Percentiles rank a stretch among this genome's conserved stretches.
These are phyloP conservation scores for Orthonevra nobilis DNA, from an alignment of 2,888 invertebrate genomes.

Conservation along the genomic window DNA sequence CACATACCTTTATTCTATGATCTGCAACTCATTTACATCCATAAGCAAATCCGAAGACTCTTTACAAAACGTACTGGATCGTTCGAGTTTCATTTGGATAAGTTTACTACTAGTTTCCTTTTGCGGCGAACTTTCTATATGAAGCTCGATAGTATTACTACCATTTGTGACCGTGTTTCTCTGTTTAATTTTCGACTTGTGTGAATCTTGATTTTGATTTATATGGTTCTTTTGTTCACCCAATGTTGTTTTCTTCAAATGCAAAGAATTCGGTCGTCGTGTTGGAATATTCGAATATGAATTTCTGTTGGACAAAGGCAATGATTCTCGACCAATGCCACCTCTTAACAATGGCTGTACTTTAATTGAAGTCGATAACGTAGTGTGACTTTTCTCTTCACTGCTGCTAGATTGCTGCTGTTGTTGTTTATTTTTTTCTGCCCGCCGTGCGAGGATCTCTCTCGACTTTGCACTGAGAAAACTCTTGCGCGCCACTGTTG, in stretches of 20 bases:
- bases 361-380: slow-evolving; percentile 64
- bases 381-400: slow-evolving; percentile 71
- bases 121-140: slow-evolving; percentile 69
- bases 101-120: slow-evolving; percentile 66
- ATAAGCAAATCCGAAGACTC: slow-evolving; percentile 77
- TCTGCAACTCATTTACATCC: slow-evolving; percentile 78
- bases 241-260: slow-evolving; percentile 73
- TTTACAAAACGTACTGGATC: slow-evolving; percentile 80
- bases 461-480: slow-evolving; percentile 80
- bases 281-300: slow-evolving; percentile 79
- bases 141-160: slow-evolving; percentile 76
- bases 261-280: slow-evolving; percentile 77
- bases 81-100: slow-evolving; percentile 78
- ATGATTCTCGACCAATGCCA: slow-evolving; percentile 41
- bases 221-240: slow-evolving; percentile 68
- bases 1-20: slow-evolving; percentile 76
- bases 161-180: slow-evolving; percentile 72
- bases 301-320: slow-evolving; percentile 73
- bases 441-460: slow-evolving; percentile 79
- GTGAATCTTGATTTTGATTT: slow-evolving; percentile 59
- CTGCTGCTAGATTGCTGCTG: slow-evolving; percentile 73
- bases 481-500: slow-evolving; percentile 75
- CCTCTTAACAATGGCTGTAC: slow-evolving; percentile 56
- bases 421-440: slow-evolving; percentile 77
- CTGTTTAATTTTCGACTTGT: slow-evolving; percentile 41